Conservation (phyloP, 2,888 invertebrate species). For the Xiphydria camelus region DNA sequence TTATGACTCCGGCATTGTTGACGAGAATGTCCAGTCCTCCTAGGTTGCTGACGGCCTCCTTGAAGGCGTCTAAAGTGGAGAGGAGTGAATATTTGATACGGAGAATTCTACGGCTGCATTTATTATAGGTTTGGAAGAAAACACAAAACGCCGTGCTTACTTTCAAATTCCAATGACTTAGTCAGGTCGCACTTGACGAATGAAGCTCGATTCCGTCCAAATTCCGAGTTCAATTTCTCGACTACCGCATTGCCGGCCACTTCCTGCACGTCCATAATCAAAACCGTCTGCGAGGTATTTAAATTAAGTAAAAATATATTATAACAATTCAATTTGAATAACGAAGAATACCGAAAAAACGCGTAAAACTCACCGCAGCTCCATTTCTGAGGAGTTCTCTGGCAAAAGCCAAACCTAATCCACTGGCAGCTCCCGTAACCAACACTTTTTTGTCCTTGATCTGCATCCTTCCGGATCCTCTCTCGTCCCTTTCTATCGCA, state of each 20-base stretch:
- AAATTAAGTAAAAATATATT: constrained; percentile 15
- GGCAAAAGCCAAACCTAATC: constrained; percentile 41
- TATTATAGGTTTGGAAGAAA: no score
- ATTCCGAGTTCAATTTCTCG: constrained; percentile 40
- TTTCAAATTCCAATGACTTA: constrained; percentile 43
- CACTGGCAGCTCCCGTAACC: constrained; percentile 46
- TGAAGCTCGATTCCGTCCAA: constrained; percentile 41
- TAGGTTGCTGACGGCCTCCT: constrained; percentile 55
- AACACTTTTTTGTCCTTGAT: constrained; percentile 51
- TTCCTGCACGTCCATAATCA: constrained; percentile 41
- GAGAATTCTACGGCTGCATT: no score
- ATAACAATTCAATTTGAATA: constrained; percentile 4
- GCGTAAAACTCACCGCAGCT: constrained; percentile 40
- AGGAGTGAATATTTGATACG: neutral
- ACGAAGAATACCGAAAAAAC: neutral
- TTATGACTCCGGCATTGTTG: constrained; percentile 48
- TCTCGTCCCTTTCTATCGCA: no score
- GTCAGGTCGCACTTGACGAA: constrained; percentile 47
- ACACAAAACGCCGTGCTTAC: constrained; percentile 35
- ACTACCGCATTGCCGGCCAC: constrained; percentile 32
- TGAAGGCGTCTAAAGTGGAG: constrained; percentile 53
- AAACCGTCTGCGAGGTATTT: constrained; percentile 39
- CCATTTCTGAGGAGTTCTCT: constrained; percentile 48
- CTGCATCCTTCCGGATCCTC: constrained; percentile 44
- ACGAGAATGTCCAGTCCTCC: constrained; percentile 63